phyloP scores from a whole-genome alignment of 2,113 vertebrate species.

The Ibidorhyncha struthersii region DNA sequence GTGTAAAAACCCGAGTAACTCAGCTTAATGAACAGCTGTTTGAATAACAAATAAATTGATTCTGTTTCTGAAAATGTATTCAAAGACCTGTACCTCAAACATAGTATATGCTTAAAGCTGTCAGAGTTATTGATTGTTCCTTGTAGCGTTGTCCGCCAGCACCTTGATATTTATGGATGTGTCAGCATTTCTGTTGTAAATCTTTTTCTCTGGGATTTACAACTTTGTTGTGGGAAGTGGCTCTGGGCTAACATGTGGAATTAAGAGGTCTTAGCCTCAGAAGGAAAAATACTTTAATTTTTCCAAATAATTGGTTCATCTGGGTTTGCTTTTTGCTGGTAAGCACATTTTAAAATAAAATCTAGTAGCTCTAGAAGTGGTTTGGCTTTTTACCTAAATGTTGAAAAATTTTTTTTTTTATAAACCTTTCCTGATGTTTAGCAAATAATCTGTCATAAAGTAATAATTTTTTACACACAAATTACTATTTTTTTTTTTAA shows the following conservation, averaged over 20 bases:
- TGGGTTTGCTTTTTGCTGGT: background rate
- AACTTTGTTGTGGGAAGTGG: background rate
- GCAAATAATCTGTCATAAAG: background rate
- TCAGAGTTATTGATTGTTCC: constrained; percentile 33
- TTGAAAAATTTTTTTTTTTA: background rate
- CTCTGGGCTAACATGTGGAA: background rate
- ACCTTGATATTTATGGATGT: constrained; percentile 1
- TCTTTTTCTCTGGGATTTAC: constrained; percentile 9
- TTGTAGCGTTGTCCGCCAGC: background rate
- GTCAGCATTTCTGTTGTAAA: constrained; percentile 37
- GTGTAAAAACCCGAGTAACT: background rate
- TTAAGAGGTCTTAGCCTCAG: background rate
- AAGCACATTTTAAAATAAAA: background rate
- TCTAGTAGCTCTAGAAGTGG: background rate
- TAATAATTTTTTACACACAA: background rate
- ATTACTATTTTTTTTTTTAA: background rate
- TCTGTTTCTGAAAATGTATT: background rate
- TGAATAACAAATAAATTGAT: background rate
- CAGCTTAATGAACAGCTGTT: background rate
- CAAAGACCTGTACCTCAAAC: background rate
- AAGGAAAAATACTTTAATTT: constrained; percentile 8
- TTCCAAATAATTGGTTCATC: background rate
- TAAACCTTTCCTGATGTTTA: background rate
- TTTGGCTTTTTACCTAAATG: background rate
- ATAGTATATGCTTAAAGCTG: background rate